These are phyloP conservation scores for Varecia variegata DNA, from an alignment of 2,797 vertebrate genomes.

Conservation along the genomic window DNA sequence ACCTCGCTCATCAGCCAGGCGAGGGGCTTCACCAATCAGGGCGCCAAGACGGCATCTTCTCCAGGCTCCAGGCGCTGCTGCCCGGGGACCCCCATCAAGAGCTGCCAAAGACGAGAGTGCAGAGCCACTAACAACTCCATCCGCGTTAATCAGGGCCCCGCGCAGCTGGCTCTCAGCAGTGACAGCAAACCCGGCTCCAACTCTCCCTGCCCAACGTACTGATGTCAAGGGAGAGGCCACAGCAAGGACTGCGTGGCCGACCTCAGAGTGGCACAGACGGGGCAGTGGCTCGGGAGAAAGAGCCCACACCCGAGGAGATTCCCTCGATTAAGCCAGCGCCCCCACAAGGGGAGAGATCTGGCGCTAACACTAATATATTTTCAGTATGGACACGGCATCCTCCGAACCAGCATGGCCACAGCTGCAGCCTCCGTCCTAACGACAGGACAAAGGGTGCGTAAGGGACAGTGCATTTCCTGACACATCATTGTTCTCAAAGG, in stretches of 20 bases:
- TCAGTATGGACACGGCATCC: background rate
- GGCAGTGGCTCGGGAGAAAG: background rate
- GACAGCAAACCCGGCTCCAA: background rate
- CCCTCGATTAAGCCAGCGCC: background rate
- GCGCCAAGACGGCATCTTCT: slow-evolving; percentile 46
- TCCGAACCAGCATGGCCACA: background rate
- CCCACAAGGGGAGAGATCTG: background rate
- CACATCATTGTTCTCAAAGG: background rate
- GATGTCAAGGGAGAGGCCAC: slow-evolving; percentile 11
- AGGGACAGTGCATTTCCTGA: background rate
- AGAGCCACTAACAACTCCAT: slow-evolving; percentile 22
- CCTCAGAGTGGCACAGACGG: background rate
- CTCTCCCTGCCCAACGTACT: slow-evolving; percentile 51
- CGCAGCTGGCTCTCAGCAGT: slow-evolving; percentile 71
- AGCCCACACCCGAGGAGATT: background rate
- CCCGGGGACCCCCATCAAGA: slow-evolving; percentile 74
- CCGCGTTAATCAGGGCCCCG: slow-evolving; percentile 73
- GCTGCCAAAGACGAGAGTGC: slow-evolving; percentile 21
- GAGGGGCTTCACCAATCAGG: slow-evolving; percentile 74
- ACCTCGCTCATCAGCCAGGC: slow-evolving; percentile 77
- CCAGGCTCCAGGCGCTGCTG: slow-evolving; percentile 58
- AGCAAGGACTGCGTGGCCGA: background rate
- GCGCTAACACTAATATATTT: accelerated
- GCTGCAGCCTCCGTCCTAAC: background rate
- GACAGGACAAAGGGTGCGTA: background rate